phyloP scores from a whole-genome alignment of 1,140 invertebrate species.

The Calephelis virginiensis region DNA sequence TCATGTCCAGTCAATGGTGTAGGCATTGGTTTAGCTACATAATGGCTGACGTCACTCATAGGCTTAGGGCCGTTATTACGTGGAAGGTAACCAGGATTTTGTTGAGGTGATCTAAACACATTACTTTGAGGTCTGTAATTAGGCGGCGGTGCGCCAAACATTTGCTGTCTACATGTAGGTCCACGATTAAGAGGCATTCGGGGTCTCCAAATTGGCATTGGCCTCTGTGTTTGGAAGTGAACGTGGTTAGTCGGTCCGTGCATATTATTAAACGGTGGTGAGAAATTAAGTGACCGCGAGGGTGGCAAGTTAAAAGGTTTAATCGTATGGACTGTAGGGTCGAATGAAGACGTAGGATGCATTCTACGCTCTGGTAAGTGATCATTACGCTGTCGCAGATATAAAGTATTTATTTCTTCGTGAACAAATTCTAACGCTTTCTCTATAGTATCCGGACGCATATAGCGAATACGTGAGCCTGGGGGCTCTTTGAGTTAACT shows the following conservation, averaged over 20 bases:
- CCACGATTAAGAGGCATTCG: slow-evolving; percentile 12
- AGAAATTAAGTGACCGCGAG: slow-evolving; percentile 12
- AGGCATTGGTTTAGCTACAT: neutral
- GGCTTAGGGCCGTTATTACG: slow-evolving; percentile 7
- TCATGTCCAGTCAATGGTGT: slow-evolving; percentile 4
- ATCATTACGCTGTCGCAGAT: slow-evolving; percentile 11
- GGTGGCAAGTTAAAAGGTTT: slow-evolving; percentile 5
- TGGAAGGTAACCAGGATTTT: neutral
- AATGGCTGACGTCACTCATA: slow-evolving; percentile 16
- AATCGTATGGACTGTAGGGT: neutral
- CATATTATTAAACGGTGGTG: neutral
- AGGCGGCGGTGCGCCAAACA: neutral
- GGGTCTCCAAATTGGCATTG: slow-evolving; percentile 9
- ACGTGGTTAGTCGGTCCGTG: neutral
- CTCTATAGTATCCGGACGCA: slow-evolving; percentile 8
- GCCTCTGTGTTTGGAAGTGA: slow-evolving; percentile 9
- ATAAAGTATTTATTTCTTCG: slow-evolving; percentile 6
- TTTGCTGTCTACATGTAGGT: slow-evolving; percentile 11
- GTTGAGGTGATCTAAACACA: neutral
- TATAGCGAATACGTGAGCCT: neutral
- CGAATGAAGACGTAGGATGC: neutral
- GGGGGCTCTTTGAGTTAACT: slow-evolving; percentile 2
- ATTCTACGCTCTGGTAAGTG: slow-evolving; percentile 5
- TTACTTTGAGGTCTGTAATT: slow-evolving; percentile 2
- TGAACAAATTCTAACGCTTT: slow-evolving; percentile 16